A percentile compares a stretch with the other conserved stretches of the same genome.
Evolutionary conservation across 2,113 vertebrate genomes (phyloP).

Genomic region (Gadus chalcogrammus): DNA sequence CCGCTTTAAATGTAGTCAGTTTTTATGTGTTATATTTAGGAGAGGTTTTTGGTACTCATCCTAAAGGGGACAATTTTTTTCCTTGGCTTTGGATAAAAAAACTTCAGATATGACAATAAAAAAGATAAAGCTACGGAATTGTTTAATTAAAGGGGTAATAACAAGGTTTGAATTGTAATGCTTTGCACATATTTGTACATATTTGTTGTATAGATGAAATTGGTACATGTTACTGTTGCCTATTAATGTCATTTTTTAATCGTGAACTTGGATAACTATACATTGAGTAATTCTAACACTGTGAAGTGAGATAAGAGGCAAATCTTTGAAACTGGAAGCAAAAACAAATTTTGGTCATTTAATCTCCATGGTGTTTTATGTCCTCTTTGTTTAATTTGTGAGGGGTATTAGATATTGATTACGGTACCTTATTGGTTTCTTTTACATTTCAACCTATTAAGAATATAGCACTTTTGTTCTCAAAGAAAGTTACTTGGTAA

Average conservation of each 20-base stretch:
- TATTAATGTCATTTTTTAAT: conserved; percentile 6
- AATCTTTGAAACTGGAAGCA: conserved; percentile 30
- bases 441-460: not conserved
- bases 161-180: conserved; percentile 10
- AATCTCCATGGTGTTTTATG: conserved; percentile 11
- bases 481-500: not conserved
- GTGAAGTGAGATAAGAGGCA: conserved; percentile 20
- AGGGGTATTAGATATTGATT: conserved; percentile 1
- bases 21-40: no score
- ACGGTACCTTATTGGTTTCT: conserved; percentile 25
- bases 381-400: conserved; percentile 25
- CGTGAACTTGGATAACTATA: not conserved
- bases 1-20: no score
- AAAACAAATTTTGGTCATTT: conserved; percentile 13
- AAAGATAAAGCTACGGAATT: not conserved
- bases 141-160: not conserved
- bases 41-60: no score
- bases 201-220: conserved; percentile 5
- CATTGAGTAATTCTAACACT: conserved; percentile 43
- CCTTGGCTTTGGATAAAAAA: not conserved
- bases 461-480: not conserved
- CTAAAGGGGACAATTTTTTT: no score
- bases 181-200: conserved; percentile 51
- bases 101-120: not conserved
- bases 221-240: conserved; percentile 18